Evolutionary conservation across 2,888 invertebrate genomes (phyloP).

Genomic region (Mimumesa dahlbomi): DNA sequence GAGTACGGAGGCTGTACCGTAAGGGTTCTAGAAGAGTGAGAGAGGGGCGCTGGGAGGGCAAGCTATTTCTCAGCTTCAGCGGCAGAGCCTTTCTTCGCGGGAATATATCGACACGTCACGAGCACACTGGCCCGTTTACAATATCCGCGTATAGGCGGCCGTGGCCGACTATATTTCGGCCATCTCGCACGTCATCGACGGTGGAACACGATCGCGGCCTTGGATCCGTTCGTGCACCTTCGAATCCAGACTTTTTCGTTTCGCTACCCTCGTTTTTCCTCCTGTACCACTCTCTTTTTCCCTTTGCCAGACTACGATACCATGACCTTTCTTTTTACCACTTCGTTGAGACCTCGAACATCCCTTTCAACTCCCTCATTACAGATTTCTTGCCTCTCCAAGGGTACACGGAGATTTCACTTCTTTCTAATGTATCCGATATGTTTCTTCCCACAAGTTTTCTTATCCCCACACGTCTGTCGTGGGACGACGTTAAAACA

Average conservation of each 20-base stretch:
- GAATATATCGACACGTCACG: constrained; percentile 78
- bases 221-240: constrained; percentile 25
- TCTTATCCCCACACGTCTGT: too few relatives aligned
- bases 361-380: too few relatives aligned
- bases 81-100: constrained; percentile 78
- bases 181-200: constrained; percentile 48
- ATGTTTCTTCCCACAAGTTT: too few relatives aligned
- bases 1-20: constrained; percentile 31
- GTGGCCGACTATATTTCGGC: constrained; percentile 55
- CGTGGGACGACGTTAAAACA: too few relatives aligned
- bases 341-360: not conserved
- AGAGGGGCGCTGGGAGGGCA: constrained; percentile 49
- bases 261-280: not conserved
- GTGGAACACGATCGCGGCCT: constrained; percentile 37
- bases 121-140: constrained; percentile 74
- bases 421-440: too few relatives aligned
- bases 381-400: too few relatives aligned
- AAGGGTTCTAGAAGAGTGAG: constrained; percentile 11
- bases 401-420: too few relatives aligned
- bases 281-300: constrained; percentile 17
- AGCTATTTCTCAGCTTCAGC: constrained; percentile 80
- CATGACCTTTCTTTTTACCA: constrained; percentile 3
- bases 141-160: constrained; percentile 68
- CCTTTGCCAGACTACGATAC: constrained; percentile 2
- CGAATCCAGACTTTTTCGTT: not conserved